Percentiles rank a stretch among this genome's conserved stretches.
Evolutionary conservation across 1,140 invertebrate genomes (phyloP).

Genomic region (Archivesica marissinica): DNA sequence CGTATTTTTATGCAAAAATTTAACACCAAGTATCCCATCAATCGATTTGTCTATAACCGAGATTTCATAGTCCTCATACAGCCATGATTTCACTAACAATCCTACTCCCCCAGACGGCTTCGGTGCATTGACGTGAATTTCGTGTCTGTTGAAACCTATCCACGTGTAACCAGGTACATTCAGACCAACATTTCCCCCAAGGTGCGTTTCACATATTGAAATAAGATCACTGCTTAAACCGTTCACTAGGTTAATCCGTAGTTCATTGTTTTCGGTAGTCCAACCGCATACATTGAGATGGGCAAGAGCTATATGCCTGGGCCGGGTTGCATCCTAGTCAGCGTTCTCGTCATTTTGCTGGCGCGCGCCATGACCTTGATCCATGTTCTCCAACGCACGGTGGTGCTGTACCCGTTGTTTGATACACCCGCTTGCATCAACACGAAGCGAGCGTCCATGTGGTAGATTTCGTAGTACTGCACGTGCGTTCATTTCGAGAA

Average conservation of each 20-base stretch:
- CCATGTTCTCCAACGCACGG: too few species aligned
- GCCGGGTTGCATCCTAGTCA: slow-evolving; percentile 45
- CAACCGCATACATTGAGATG: slow-evolving; percentile 52
- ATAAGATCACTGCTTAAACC: slow-evolving; percentile 45
- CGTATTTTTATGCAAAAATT: not conserved
- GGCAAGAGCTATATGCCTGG: slow-evolving; percentile 18
- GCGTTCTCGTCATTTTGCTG: not conserved
- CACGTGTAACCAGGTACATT: slow-evolving; percentile 15
- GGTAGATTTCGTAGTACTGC: slow-evolving; percentile 33
- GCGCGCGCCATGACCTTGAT: too few species aligned
- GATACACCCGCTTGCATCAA: slow-evolving; percentile 50
- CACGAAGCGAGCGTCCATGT: slow-evolving; percentile 35
- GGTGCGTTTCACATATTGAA: slow-evolving; percentile 37
- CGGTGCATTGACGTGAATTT: slow-evolving; percentile 54
- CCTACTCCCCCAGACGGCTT: slow-evolving; percentile 63
- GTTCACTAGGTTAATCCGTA: slow-evolving; percentile 23
- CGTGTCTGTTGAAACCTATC: slow-evolving; percentile 38
- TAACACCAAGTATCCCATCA: slow-evolving; percentile 52
- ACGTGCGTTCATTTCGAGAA: slow-evolving; percentile 43
- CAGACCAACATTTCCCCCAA: not conserved
- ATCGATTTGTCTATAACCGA: slow-evolving; percentile 20
- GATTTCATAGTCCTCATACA: slow-evolving; percentile 16
- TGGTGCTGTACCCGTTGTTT: not conserved
- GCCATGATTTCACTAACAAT: slow-evolving; percentile 47
- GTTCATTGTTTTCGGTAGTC: slow-evolving; percentile 46